These are phyloP conservation scores for Eretmocerus hayati DNA, from an alignment of 2,888 invertebrate species.

Conservation along the genomic window DNA sequence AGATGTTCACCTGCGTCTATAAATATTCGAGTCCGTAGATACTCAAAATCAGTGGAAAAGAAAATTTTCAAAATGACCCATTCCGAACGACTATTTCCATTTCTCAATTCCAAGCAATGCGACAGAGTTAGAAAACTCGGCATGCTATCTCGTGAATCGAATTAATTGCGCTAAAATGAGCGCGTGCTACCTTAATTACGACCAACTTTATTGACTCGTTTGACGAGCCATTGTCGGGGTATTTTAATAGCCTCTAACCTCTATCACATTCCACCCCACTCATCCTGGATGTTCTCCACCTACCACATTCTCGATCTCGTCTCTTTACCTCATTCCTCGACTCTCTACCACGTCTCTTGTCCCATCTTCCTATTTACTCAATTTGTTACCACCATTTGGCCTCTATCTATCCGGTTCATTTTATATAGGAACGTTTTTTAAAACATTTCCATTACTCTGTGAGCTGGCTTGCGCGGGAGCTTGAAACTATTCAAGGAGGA, in stretches of 20 bases:
- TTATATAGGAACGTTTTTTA: background rate
- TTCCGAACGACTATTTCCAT: too few relatives aligned
- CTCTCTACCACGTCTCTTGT: background rate
- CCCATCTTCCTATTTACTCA: background rate
- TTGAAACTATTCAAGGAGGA: too few relatives aligned
- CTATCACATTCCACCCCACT: slow-evolving; percentile 4
- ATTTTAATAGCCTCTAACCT: too few relatives aligned
- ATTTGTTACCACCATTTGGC: background rate
- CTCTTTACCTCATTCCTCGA: background rate
- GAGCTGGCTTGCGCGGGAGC: too few relatives aligned
- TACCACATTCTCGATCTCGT: background rate
- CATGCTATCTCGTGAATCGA: slow-evolving; percentile 17
- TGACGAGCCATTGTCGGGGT: slow-evolving; percentile 18
- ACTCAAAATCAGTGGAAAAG: too few relatives aligned
- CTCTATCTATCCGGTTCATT: background rate
- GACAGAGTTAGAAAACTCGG: too few relatives aligned
- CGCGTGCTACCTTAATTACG: slow-evolving; percentile 18
- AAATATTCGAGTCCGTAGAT: too few relatives aligned
- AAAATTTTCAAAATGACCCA: too few relatives aligned
- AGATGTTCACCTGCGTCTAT: too few relatives aligned
- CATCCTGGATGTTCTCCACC: background rate
- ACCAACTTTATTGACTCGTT: slow-evolving; percentile 22
- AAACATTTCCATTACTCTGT: background rate
- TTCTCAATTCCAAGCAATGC: too few relatives aligned
- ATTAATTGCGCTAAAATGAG: slow-evolving; percentile 17